phyloP scores from a whole-genome alignment of 2,113 vertebrate genomes.

The Menura novaehollandiae region DNA sequence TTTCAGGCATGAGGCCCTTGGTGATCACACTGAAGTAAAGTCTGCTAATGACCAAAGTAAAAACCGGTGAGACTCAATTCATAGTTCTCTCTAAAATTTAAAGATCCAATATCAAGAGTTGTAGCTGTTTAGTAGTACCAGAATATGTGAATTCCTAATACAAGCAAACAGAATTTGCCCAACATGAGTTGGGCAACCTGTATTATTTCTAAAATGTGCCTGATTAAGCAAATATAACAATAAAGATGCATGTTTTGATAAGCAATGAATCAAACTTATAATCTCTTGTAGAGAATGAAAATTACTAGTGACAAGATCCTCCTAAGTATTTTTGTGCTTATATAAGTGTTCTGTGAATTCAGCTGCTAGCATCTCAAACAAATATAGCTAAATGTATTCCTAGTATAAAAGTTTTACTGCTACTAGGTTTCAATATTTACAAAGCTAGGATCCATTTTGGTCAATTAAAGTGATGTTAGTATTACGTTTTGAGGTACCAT shows the following conservation, averaged over 20 bases:
- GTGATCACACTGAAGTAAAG: neutral
- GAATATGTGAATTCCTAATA: neutral
- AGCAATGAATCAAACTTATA: neutral
- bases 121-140: neutral
- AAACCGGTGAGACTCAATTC: slow-evolving; percentile 8
- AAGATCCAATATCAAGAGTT: neutral
- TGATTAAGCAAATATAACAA: neutral
- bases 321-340: neutral
- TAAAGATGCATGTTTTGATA: neutral
- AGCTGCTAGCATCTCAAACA: neutral
- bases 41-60: neutral
- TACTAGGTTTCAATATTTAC: neutral
- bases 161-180: neutral
- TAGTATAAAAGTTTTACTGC: neutral
- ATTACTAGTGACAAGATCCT: neutral
- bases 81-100: neutral
- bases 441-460: neutral
- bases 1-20: slow-evolving; percentile 14
- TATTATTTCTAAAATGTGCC: neutral
- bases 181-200: neutral
- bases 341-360: neutral
- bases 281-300: neutral
- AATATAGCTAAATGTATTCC: neutral
- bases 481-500: neutral
- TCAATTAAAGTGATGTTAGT: neutral